Evolutionary conservation across 2,797 vertebrate species (phyloP), one percentile per base, ranked within the genome.

Genomic region (Coregonus suidteri): DNA sequence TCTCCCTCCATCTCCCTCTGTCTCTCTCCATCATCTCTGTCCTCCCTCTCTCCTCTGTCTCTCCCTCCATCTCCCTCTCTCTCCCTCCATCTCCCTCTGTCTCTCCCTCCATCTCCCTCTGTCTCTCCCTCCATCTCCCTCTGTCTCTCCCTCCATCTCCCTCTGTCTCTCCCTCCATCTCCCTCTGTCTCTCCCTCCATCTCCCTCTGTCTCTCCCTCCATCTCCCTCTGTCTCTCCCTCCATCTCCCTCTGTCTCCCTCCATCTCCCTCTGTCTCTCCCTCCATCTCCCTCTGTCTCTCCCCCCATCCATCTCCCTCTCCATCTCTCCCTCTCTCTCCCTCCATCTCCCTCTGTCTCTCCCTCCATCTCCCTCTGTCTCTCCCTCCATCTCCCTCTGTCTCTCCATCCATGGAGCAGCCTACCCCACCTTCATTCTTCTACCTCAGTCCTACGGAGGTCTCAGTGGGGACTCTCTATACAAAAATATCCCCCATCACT

Each of bases 401-500:
- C 37, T 53, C 41, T 41, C 41, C 65, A 30, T 75, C 65, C 25
- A 4, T 18, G 74, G 77, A 85, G 83, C 73, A 52, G 66, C 76
- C 73, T 82, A 78, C 79, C 6, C 84, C 68, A 6, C 62, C 54
- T 30, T 34, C 4, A 69, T 16, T 31, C 4, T 6, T 4, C 11
- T n/a, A 25, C 5, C 80, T 53, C 78, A 9, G n/a, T n/a, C n/a
- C n/a, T n/a, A n/a, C n/a, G n/a, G n/a, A n/a, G 77, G 20, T 11
- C 89, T 85, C 89, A 47, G 85, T 41, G 5, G 91, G 88, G 89
- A 91, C 80, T 77, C 69, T 5, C 79, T 73, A 75, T 84, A 87
- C 86, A 65, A 79, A 90, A 90, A 89, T 89, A 90, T 84, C 89
- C 82, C 77, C 81, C n/a, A 69, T 3, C 59, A 77, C 88, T 47